A percentile compares a stretch with the other conserved stretches of the same genome.
These are phyloP conservation scores for Pseudorhombus dupliciocellatus DNA, from an alignment of 2,113 vertebrate species.

Conservation along the genomic window DNA sequence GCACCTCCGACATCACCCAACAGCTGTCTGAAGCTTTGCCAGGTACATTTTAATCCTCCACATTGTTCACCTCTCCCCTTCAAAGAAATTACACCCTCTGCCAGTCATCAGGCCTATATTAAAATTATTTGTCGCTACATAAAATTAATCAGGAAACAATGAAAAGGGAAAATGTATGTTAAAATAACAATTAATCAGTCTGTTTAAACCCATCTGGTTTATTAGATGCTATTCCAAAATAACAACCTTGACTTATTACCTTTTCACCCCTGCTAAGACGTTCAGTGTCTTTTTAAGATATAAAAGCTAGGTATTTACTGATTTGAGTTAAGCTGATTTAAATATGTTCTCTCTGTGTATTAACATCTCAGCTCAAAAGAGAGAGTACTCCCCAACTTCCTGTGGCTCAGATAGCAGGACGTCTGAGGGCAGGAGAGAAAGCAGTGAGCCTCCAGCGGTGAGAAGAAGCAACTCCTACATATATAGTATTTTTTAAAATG, in stretches of 20 bases:
- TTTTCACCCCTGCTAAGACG: too few species aligned
- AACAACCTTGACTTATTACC: too few species aligned
- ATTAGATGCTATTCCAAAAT: too few species aligned
- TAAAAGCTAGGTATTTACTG: not conserved
- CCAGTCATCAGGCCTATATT: not conserved
- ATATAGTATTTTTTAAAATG: not conserved
- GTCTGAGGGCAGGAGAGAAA: slow-evolving; percentile 85
- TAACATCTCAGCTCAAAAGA: slow-evolving; percentile 82
- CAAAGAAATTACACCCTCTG: not conserved
- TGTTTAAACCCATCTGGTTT: too few species aligned
- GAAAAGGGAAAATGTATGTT: too few species aligned
- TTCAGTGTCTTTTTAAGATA: not conserved
- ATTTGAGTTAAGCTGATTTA: not conserved
- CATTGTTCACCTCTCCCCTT: not conserved
- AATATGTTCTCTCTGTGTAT: not conserved
- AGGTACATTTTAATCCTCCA: slow-evolving; percentile 60
- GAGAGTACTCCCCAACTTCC: slow-evolving; percentile 83
- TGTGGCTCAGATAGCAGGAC: slow-evolving; percentile 79
- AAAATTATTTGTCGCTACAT: not conserved
- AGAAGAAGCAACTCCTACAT: slow-evolving; percentile 57
- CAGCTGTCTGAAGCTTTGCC: slow-evolving; percentile 83
- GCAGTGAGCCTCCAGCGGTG: slow-evolving; percentile 84
- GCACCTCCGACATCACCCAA: slow-evolving; percentile 92
- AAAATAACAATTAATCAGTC: too few species aligned
- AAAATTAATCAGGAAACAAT: too few species aligned